phyloP scores from a whole-genome alignment of 2,113 vertebrate genomes.

The Asarcornis scutulata region DNA sequence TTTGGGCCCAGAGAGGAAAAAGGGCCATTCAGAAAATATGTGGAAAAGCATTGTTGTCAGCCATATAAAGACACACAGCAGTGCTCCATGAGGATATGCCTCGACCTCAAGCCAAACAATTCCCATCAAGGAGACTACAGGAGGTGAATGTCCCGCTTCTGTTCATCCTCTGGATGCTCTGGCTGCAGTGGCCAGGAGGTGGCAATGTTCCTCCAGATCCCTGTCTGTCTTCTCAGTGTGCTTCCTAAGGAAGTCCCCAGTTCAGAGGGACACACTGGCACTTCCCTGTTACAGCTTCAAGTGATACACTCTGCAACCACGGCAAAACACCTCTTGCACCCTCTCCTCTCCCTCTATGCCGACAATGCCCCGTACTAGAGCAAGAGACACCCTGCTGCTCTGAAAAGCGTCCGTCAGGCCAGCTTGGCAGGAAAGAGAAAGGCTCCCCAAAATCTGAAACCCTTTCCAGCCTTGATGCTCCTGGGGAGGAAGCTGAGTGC shows the following conservation, averaged over 20 bases:
- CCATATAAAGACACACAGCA: not conserved
- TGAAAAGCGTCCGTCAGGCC: fast-evolving
- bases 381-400: not conserved
- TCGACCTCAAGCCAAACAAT: not conserved
- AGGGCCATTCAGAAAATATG: not conserved
- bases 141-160: not conserved
- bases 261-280: not conserved
- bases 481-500: fast-evolving
- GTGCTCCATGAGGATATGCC: not conserved
- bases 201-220: slow-evolving; percentile 52
- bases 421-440: not conserved
- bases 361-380: not conserved
- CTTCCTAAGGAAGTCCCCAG: not conserved
- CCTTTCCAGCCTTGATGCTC: fast-evolving
- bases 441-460: not conserved
- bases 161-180: not conserved
- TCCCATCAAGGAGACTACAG: not conserved
- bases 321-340: not conserved
- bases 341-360: fast-evolving
- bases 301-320: fast-evolving
- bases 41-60: not conserved
- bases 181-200: slow-evolving; percentile 60
- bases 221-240: not conserved
- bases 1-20: not conserved
- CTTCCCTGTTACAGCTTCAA: fast-evolving